A percentile compares a stretch with the other conserved stretches of the same genome.
Evolutionary conservation across 30 jellyfish, hydroid and myxozoan species (phyloP).

Genomic region (Chironex yamaguchii): DNA sequence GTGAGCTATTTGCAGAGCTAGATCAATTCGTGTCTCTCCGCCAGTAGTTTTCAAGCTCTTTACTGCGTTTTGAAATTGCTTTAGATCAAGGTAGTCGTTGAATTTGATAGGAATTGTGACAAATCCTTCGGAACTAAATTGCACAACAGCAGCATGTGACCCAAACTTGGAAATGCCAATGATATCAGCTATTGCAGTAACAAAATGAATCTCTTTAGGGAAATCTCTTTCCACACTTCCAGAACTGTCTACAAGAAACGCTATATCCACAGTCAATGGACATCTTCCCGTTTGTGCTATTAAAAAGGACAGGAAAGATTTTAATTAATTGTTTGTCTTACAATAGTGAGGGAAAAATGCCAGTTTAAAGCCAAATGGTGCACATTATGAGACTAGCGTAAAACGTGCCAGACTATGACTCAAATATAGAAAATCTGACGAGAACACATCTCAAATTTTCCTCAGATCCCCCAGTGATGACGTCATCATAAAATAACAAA

Average conservation of each 20-base stretch:
- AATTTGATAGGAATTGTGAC: constrained; percentile 42
- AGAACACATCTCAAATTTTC: too few relatives aligned
- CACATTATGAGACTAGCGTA: too few relatives aligned
- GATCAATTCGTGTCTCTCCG: constrained; percentile 68
- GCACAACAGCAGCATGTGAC: constrained; percentile 71
- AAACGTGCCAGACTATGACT: too few relatives aligned
- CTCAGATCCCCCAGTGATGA: too few relatives aligned
- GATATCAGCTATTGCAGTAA: constrained; percentile 31
- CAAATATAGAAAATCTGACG: too few relatives aligned
- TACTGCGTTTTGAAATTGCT: constrained; percentile 44
- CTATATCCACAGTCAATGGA: constrained; percentile 61
- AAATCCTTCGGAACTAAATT: constrained; percentile 61
- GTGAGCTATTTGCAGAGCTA: constrained; percentile 60
- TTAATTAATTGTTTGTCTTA: too few relatives aligned
- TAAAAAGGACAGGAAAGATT: too few relatives aligned
- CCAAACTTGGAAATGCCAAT: constrained; percentile 53
- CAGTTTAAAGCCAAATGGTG: too few relatives aligned
- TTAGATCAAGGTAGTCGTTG: constrained; percentile 1
- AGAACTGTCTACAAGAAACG: constrained; percentile 57
- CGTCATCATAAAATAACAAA: too few relatives aligned
- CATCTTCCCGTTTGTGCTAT: too few relatives aligned
- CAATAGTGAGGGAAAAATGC: too few relatives aligned
- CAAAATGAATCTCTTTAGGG: constrained; percentile 39
- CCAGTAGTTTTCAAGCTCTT: constrained; percentile 57
- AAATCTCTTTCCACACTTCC: constrained; percentile 56